Conservation (phyloP, 2,797 vertebrate genomes). For the Aphelocoma californica region DNA sequence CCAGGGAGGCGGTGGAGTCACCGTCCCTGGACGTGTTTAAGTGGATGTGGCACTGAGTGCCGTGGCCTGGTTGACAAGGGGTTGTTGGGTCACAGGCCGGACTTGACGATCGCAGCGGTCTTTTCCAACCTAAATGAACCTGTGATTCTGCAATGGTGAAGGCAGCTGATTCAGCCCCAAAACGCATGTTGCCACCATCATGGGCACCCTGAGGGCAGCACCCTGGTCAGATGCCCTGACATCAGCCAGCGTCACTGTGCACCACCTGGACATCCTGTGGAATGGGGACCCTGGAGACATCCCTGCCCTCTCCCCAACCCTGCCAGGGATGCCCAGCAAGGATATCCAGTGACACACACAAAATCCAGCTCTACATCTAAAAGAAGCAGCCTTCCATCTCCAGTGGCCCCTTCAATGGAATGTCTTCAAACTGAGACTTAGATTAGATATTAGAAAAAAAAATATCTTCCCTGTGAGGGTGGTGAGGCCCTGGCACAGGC, state of each 20-base stretch:
- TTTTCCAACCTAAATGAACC: not conserved
- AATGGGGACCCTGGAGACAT: not conserved
- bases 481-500: not conserved
- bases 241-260: not conserved
- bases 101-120: not conserved
- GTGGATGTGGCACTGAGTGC: not conserved
- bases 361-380: not conserved
- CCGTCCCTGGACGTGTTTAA: not conserved
- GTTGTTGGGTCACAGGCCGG: not conserved
- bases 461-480: not conserved
- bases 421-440: not conserved
- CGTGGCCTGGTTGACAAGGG: not conserved
- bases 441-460: not conserved
- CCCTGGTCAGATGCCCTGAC: not conserved
- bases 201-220: accelerated
- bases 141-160: accelerated
- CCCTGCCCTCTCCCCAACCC: accelerated
- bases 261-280: not conserved
- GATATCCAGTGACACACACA: not conserved
- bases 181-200: accelerated
- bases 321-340: too few species aligned
- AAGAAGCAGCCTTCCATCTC: not conserved
- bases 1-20: not conserved
- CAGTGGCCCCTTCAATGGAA: not conserved
- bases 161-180: not conserved